phyloP scores from a whole-genome alignment of 2,113 vertebrate species.

The Cinclus mexicanus region DNA sequence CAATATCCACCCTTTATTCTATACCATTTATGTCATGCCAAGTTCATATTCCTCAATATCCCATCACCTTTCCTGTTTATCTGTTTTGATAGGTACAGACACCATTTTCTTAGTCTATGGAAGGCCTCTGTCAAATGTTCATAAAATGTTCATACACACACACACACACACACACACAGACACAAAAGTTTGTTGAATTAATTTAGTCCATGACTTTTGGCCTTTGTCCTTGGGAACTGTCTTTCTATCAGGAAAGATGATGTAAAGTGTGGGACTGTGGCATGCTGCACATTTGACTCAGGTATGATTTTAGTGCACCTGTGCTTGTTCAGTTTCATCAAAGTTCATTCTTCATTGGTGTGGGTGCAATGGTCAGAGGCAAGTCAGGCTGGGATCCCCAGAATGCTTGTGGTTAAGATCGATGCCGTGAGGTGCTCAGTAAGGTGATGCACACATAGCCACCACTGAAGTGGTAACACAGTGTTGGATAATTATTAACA shows the following conservation, averaged over 20 bases:
- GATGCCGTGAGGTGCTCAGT: accelerated
- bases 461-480: not conserved
- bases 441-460: not conserved
- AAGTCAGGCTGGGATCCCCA: not conserved
- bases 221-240: not conserved
- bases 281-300: not conserved
- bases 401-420: accelerated
- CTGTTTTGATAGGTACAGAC: not conserved
- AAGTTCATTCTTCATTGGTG: not conserved
- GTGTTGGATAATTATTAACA: not conserved
- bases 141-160: not conserved
- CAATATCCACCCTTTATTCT: not conserved
- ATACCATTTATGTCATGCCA: not conserved
- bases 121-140: not conserved
- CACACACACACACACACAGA: not conserved
- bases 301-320: not conserved
- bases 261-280: not conserved
- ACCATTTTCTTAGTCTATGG: not conserved
- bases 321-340: not conserved
- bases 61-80: not conserved
- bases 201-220: not conserved
- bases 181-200: not conserved
- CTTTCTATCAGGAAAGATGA: not conserved
- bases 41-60: not conserved
- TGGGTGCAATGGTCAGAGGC: not conserved